These are phyloP conservation scores for Propithecus coquereli DNA, from an alignment of 2,113 vertebrate species.

Conservation along the genomic window DNA sequence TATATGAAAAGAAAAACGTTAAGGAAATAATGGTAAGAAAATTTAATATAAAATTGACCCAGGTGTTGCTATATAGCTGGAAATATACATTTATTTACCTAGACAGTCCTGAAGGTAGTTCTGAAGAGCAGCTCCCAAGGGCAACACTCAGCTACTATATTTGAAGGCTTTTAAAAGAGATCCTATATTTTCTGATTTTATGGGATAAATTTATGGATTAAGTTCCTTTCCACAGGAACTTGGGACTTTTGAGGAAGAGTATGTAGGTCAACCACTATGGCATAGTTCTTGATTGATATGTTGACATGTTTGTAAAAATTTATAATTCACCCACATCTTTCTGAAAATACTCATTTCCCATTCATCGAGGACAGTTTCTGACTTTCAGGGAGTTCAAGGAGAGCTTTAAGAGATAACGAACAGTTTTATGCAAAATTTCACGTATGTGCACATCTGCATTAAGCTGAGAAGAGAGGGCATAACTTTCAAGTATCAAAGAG, in stretches of 20 bases:
- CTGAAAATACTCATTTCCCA: neutral
- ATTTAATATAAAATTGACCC: neutral
- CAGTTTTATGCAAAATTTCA: neutral
- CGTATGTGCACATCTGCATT: neutral
- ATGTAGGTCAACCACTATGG: neutral
- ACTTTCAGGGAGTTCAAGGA: neutral
- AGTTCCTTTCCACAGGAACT: neutral
- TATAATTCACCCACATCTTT: neutral
- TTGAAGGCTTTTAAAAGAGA: neutral
- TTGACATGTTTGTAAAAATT: neutral
- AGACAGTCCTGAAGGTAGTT: neutral
- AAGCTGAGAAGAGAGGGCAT: neutral
- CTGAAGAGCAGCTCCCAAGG: neutral
- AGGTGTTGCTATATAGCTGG: neutral
- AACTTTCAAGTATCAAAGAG: conserved; percentile 17
- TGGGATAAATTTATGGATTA: neutral
- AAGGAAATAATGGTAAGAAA: neutral
- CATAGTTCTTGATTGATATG: neutral
- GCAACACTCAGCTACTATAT: neutral
- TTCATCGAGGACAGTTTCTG: neutral
- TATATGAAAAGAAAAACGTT: neutral
- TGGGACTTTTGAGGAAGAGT: neutral
- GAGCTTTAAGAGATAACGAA: neutral
- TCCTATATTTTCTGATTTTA: neutral
- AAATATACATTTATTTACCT: neutral